phyloP scores from a whole-genome alignment of 2,113 vertebrate species.

The Corydoras maculifer region DNA sequence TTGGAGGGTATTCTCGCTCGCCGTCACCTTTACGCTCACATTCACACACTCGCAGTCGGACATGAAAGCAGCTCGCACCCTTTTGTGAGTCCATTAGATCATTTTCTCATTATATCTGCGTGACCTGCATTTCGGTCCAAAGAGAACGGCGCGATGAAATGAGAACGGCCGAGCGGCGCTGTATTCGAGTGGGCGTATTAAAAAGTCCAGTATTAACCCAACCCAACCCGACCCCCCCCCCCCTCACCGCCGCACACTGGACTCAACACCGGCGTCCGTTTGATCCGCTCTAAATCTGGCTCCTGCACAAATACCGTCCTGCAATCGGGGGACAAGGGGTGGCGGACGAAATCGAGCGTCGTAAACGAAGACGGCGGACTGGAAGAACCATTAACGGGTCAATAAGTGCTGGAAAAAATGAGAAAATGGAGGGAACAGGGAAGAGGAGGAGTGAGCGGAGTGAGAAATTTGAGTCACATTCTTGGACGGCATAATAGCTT shows the following conservation, averaged over 20 bases:
- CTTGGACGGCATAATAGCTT: slow-evolving; percentile 49
- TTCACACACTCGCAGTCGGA: no score
- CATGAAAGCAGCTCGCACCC: no score
- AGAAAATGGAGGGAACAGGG: slow-evolving; percentile 26
- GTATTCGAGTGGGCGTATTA: slow-evolving; percentile 23
- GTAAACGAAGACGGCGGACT: slow-evolving; percentile 5
- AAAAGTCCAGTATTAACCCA: neutral
- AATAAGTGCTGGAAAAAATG: slow-evolving; percentile 18
- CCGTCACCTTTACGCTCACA: no score
- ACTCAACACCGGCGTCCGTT: neutral
- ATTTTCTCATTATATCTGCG: neutral
- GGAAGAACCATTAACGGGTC: slow-evolving; percentile 36
- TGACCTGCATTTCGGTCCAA: neutral
- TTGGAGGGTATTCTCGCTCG: no score
- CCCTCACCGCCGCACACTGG: neutral
- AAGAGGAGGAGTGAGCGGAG: slow-evolving; percentile 46
- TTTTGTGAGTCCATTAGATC: slow-evolving; percentile 8
- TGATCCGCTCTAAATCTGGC: slow-evolving; percentile 11
- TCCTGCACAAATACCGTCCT: neutral
- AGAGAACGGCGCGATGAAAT: slow-evolving; percentile 19
- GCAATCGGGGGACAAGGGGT: neutral
- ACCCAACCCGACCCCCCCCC: no score
- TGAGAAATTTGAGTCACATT: slow-evolving; percentile 63
- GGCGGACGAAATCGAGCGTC: neutral
- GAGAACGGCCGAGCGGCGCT: slow-evolving; percentile 38